These are phyloP conservation scores for Exocentrus adspersus DNA, from an alignment of 2,888 invertebrate genomes.

Conservation along the genomic window DNA sequence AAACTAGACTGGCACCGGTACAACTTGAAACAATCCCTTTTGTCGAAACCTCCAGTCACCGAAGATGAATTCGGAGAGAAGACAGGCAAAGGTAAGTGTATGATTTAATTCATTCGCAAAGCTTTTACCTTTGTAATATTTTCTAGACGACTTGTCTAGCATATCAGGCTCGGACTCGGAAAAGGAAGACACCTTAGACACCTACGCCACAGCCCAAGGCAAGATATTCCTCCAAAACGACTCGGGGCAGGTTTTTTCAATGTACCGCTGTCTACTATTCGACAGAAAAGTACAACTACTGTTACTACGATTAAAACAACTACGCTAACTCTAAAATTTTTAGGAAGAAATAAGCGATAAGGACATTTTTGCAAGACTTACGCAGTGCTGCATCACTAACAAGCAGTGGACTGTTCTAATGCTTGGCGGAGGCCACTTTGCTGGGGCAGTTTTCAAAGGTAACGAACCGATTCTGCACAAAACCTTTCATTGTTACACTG, in stretches of 20 bases:
- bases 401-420: slow-evolving; percentile 78
- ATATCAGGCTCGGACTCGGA: slow-evolving; percentile 73
- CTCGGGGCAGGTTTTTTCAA: slow-evolving; percentile 75
- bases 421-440: slow-evolving; percentile 87
- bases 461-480: slow-evolving; percentile 72
- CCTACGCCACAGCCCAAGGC: slow-evolving; percentile 66
- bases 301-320: no score
- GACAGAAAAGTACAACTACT: slow-evolving; percentile 77
- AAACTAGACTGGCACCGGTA: slow-evolving; percentile 88
- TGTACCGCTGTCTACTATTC: slow-evolving; percentile 78
- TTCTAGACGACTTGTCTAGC: slow-evolving; percentile 71
- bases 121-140: no score
- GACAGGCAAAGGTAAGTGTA: slow-evolving; percentile 58
- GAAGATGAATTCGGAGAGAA: slow-evolving; percentile 69
- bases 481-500: slow-evolving; percentile 87
- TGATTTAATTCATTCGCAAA: no score
- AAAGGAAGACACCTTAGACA: slow-evolving; percentile 61
- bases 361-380: slow-evolving; percentile 38
- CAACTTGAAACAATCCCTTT: slow-evolving; percentile 78
- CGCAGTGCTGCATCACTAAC: slow-evolving; percentile 56
- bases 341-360: slow-evolving; percentile 49
- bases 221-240: slow-evolving; percentile 79
- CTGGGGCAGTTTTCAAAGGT: slow-evolving; percentile 75
- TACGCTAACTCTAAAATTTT: no score
- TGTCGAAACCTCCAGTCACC: slow-evolving; percentile 66